Base-by-base conservation (phyloP, 2,113 vertebrate genomes). In the Heterochromis multidens region DNA sequence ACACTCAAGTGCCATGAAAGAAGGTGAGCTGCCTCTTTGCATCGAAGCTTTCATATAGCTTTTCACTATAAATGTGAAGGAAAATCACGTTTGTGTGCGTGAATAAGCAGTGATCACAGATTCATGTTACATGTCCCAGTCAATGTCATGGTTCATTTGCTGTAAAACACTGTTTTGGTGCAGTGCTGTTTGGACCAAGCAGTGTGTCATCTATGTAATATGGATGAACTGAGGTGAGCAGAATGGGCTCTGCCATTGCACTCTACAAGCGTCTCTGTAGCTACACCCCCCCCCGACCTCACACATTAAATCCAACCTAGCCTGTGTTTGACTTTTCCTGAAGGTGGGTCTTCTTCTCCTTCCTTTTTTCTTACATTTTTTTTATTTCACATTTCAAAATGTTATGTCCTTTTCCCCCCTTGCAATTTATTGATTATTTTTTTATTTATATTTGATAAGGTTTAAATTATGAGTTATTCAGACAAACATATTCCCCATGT, bases 81-180 rank as follows among this genome's bases (percentile, higher is more conserved):
- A 67, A 65, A 81, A 79, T 84, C 33, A 35, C 43, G 54, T 11
- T 29, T 29, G 72, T 61, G n/a, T 37, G 35, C 33, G 65, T 33
- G 82, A 60, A 74, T 59, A 8, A 59, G 79, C 72, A 72, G 63
- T 60, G 49, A 93, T 83, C 58, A 72, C 81, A 83, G 86, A 91
- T 91, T 92, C 87, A 91, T 82, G 81, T 70, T 76, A 70, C 90
- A 76, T 87, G 87, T 74, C 67, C 72, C 52, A 13, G 63, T 86
- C 87, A 79, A 6, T 89, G 86, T 85, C 91, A 88, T 81, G 80
- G 94, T 90, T 93, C 88, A 90, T 92, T 92, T 91, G 77, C 77
- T 12, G n/a, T 82, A 81, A 88, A 84, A 80, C 87, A 61, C 27
- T 76, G 82, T 88, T 25, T 86, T 80, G 88, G 70, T 77, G 80